phyloP scores from a whole-genome alignment of 1,140 invertebrate species.

The Proales similis region DNA sequence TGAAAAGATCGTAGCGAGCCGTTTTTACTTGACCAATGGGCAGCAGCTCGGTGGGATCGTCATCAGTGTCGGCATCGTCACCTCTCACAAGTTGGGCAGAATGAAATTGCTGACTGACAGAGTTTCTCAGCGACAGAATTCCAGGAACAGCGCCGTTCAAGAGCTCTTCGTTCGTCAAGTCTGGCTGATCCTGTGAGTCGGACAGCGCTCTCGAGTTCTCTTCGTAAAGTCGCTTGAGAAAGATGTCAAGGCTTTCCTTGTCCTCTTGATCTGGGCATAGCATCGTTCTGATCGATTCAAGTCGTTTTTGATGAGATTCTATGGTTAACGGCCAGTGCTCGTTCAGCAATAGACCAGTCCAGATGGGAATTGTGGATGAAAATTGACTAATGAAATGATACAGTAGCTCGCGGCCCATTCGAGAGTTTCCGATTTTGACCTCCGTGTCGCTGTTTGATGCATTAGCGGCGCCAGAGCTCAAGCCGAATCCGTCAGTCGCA shows the following conservation, averaged over 20 bases:
- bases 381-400: slow-evolving; percentile 21
- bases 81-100: background rate
- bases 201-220: background rate
- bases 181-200: too few species aligned
- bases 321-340: background rate
- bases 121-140: too few species aligned
- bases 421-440: background rate
- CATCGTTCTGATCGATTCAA: background rate
- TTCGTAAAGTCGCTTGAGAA: slow-evolving; percentile 9
- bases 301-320: background rate
- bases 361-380: slow-evolving; percentile 8
- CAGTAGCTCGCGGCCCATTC: slow-evolving; percentile 11
- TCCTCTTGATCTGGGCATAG: background rate
- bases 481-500: background rate
- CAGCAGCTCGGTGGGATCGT: slow-evolving; percentile 3
- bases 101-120: too few species aligned
- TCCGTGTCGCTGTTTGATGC: background rate
- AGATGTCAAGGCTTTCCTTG: slow-evolving; percentile 7
- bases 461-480: too few species aligned
- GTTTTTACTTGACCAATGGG: too few species aligned
- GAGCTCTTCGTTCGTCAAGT: too few species aligned
- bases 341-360: slow-evolving; percentile 5
- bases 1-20: too few species aligned
- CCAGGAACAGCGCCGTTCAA: too few species aligned
- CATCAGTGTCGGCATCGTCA: slow-evolving; percentile 13